Conservation (phyloP, 2,113 vertebrate genomes). For the Morphnarchus princeps region DNA sequence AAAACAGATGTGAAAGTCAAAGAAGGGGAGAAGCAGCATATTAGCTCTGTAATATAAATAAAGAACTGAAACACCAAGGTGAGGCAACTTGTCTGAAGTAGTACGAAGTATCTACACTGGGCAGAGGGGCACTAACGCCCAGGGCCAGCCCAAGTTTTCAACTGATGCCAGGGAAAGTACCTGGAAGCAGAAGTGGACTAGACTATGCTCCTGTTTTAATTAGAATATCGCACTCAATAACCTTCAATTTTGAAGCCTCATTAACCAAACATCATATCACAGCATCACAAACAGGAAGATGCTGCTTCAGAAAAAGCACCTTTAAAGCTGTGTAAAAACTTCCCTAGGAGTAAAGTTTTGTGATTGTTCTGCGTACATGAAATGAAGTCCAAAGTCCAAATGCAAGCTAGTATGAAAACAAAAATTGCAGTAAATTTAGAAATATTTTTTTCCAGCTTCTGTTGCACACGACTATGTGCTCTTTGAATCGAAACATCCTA, state of each 20-base stretch:
- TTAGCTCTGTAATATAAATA: neutral
- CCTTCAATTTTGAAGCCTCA: neutral
- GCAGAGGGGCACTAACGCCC: neutral
- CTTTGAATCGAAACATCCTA: neutral
- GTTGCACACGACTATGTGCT: neutral
- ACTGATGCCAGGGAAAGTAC: neutral
- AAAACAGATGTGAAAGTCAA: neutral
- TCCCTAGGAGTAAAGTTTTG: neutral
- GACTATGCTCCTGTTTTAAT: neutral
- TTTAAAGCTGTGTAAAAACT: conserved; percentile 43
- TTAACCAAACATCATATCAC: neutral
- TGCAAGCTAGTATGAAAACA: neutral
- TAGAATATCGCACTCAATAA: neutral
- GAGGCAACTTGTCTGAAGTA: neutral
- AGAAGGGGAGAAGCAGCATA: neutral
- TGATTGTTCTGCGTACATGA: conserved; percentile 5
- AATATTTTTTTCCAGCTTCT: neutral
- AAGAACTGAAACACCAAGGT: neutral
- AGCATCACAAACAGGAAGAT: conserved; percentile 37
- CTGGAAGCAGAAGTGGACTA: neutral
- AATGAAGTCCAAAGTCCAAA: conserved; percentile 30
- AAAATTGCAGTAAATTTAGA: neutral
- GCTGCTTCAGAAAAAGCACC: conserved; percentile 51
- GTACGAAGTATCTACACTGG: neutral
- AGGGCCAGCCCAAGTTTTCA: neutral